phyloP scores from a whole-genome alignment of 2,888 invertebrate species.

The Eutolmus rufibarbis region DNA sequence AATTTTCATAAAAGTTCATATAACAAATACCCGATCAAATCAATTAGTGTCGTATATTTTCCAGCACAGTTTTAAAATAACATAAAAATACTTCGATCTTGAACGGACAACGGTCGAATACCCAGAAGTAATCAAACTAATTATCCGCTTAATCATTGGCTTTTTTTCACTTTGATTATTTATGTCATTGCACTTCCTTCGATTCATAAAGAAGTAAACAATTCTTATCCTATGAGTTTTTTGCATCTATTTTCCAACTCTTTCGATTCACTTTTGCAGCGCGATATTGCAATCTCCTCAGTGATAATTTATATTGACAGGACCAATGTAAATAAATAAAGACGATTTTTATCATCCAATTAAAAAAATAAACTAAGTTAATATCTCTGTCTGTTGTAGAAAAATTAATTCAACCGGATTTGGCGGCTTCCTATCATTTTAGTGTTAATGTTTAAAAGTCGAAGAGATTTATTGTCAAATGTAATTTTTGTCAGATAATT shows the following conservation, averaged over 20 bases:
- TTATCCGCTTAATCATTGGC: not conserved
- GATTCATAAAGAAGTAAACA: not conserved
- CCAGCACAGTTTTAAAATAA: not conserved
- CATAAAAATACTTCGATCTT: not conserved
- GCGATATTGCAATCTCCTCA: not conserved
- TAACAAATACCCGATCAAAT: not conserved
- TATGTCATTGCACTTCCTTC: not conserved
- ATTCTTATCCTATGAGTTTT: not conserved
- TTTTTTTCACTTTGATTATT: not conserved
- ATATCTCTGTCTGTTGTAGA: not conserved
- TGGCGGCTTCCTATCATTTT: not conserved
- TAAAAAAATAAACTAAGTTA: not conserved
- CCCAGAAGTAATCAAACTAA: not conserved
- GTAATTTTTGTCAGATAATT: not conserved
- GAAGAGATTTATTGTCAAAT: not conserved
- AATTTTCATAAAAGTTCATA: too few relatives aligned
- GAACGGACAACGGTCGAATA: not conserved
- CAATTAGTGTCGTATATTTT: not conserved
- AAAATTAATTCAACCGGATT: not conserved
- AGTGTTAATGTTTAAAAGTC: not conserved
- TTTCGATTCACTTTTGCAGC: not conserved
- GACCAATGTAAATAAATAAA: not conserved
- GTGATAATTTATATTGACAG: not conserved
- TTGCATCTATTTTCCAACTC: not conserved
- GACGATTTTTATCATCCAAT: not conserved